Conservation (phyloP, 2,113 vertebrate species). For the Azemiops feae region DNA sequence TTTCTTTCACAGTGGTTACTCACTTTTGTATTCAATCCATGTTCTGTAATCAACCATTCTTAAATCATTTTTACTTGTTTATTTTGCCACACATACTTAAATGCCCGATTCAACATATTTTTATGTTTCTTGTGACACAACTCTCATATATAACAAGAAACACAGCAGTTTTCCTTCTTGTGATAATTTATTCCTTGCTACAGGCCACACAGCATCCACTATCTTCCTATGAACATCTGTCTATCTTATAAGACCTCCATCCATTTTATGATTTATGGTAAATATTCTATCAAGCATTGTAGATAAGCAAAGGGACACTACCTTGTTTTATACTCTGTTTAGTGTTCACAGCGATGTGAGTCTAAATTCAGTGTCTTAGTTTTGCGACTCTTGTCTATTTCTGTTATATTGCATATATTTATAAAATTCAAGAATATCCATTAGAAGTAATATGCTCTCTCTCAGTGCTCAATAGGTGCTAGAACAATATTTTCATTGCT, state of each 20-base stretch:
- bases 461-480: not conserved
- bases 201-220: not conserved
- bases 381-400: no score
- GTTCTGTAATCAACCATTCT: not conserved
- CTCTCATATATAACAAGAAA: not conserved
- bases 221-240: not conserved
- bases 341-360: not conserved
- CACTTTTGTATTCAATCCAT: not conserved
- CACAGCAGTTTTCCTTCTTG: not conserved
- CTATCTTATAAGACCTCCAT: not conserved
- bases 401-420: not conserved
- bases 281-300: not conserved
- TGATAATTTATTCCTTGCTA: not conserved
- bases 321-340: not conserved
- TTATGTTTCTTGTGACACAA: not conserved
- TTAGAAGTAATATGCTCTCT: not conserved
- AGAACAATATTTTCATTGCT: not conserved
- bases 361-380: not conserved
- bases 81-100: not conserved
- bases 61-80: not conserved
- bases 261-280: not conserved
- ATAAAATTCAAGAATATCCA: not conserved
- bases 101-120: not conserved
- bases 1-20: not conserved
- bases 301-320: not conserved